Evolutionary conservation across 2,113 vertebrate genomes (phyloP), one percentile per base, ranked within the genome.

Genomic region (Larimichthys polyactis): DNA sequence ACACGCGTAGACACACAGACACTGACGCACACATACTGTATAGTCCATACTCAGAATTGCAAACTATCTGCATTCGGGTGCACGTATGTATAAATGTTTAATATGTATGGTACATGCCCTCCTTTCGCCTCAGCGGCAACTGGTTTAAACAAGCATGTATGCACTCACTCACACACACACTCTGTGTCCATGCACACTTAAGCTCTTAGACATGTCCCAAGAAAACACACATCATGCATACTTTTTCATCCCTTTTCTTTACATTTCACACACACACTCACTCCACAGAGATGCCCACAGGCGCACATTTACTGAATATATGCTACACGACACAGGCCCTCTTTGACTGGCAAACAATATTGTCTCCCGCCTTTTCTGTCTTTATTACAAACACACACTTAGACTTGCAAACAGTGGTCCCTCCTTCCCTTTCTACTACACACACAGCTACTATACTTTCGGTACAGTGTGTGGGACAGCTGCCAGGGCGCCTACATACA

Each of bases 391-490:
- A 73, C 75, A 72, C 73, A 83, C 79, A 74, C 79, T 90, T 85
- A 62, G 69, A 69, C 63, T 75, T 79, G 72, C 78, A 84, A 81
- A 75, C 89, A 71, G 24, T 49, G 66, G 29, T 44, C 22, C 27
- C 49, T 46, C 68, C 58, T n/a, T 44, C 69, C 14, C 51, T 69
- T 71, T 66, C 71, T 20, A 79, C 5, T 17, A 69, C 49, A 52
- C 67, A 63, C 58, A 36, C 51, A 32, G 3, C 54, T 19, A 75
- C 78, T 79, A 79, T 69, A 78, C 77, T 75, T 75, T 89, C 52
- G 84, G 72, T 86, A 91, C 87, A 85, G 84, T 89, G 85, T 67
- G 52, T 74, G 82, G 83, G 87, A 73, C 90, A 90, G 87, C 90
- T 91, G 92, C 89, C 86, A 71, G 24, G 29, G 80, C 11, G 69